Percentiles rank a stretch among this genome's conserved stretches.
phyloP scores from a whole-genome alignment of 2,113 vertebrate genomes.

The Laticauda laticaudata region DNA sequence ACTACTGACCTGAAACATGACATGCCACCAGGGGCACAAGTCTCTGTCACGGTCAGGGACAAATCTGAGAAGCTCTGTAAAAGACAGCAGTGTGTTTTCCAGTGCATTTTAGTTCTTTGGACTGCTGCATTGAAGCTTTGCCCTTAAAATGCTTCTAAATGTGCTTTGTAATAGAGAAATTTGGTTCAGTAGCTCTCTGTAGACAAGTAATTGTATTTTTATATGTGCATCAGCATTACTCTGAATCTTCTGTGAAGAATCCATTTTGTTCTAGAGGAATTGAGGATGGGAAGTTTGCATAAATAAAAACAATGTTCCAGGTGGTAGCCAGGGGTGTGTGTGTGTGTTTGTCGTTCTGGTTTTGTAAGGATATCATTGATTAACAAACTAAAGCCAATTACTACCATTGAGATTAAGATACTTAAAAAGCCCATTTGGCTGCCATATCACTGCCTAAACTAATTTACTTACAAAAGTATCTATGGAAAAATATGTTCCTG shows the following conservation, averaged over 20 bases:
- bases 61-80: slow-evolving; percentile 20
- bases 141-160: background rate
- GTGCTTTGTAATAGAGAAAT: background rate
- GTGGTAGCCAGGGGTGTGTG: background rate
- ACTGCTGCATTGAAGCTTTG: background rate
- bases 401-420: background rate
- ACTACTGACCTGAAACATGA: slow-evolving; percentile 30
- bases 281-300: background rate
- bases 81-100: background rate
- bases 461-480: background rate
- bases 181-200: background rate
- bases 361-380: background rate
- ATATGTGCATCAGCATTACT: background rate
- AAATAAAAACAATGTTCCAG: background rate
- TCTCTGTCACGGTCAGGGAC: slow-evolving; percentile 20
- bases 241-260: background rate
- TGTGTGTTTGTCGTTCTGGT: background rate
- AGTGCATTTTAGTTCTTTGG: background rate
- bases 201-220: background rate
- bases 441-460: background rate
- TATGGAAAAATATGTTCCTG: background rate
- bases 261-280: background rate
- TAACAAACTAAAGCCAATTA: background rate
- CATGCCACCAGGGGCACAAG: slow-evolving; percentile 31
- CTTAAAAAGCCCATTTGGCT: background rate